Evolutionary conservation across 2,113 vertebrate genomes (phyloP).

Genomic region (Mus pahari): DNA sequence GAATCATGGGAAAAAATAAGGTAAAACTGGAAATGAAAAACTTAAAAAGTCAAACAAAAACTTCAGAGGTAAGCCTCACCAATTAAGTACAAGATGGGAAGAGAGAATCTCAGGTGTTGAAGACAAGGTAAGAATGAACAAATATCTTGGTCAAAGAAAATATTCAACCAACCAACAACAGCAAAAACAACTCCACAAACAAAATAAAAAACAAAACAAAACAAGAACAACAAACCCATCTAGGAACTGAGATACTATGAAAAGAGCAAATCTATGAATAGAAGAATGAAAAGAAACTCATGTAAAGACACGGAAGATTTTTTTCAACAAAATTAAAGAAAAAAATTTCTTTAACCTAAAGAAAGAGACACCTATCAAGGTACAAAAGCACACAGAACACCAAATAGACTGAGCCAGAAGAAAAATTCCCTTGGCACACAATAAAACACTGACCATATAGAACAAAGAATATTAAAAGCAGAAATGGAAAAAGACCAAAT

Average conservation of each 20-base stretch:
- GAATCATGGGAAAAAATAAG: neutral
- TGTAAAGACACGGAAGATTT: neutral
- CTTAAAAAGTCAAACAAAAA: neutral
- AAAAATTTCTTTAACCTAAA: neutral
- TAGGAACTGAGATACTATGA: neutral
- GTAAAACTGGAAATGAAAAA: neutral
- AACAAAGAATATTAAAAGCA: neutral
- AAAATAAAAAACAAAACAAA: too few relatives aligned
- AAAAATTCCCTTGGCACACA: neutral
- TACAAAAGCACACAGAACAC: neutral
- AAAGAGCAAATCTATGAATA: neutral
- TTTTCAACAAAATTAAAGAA: neutral
- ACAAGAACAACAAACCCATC: neutral
- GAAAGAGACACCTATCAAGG: neutral
- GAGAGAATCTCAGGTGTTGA: neutral
- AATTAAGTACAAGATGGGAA: neutral
- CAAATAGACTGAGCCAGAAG: neutral
- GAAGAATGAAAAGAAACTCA: neutral
- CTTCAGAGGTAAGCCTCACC: neutral
- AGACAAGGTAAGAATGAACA: neutral
- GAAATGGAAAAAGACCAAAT: neutral
- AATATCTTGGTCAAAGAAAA: neutral
- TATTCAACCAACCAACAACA: neutral
- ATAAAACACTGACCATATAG: neutral
- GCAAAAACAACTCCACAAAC: too few relatives aligned